Percentiles rank a stretch among this genome's conserved stretches.
Evolutionary conservation across 2,113 vertebrate genomes (phyloP).

Genomic region (Sapajus apella): DNA sequence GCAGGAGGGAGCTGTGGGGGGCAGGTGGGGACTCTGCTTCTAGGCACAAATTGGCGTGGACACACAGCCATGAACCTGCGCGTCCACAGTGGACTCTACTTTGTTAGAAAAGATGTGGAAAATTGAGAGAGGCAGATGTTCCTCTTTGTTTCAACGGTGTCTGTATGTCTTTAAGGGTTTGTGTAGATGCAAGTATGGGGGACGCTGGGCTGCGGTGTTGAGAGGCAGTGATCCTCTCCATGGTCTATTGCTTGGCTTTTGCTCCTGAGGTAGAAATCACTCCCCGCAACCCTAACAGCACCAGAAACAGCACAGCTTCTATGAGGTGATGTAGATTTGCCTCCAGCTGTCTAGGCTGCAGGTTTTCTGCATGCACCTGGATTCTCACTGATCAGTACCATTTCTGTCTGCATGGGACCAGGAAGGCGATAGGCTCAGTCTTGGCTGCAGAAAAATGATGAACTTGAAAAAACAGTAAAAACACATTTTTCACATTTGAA

Average conservation of each 20-base stretch:
- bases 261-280: background rate
- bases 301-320: background rate
- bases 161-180: background rate
- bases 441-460: background rate
- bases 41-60: background rate
- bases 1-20: background rate
- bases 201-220: background rate
- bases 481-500: background rate
- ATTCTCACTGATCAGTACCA: constrained; percentile 45
- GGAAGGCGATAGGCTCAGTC: constrained; percentile 9
- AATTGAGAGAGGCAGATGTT: constrained; percentile 37
- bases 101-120: background rate
- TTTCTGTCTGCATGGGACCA: background rate
- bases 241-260: background rate
- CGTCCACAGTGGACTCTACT: background rate
- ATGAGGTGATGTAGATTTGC: background rate
- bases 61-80: background rate
- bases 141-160: constrained; percentile 13
- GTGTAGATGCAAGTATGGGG: background rate
- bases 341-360: background rate
- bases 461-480: background rate
- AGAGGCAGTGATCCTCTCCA: background rate
- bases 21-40: background rate
- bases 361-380: constrained; percentile 43
- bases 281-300: background rate